Evolutionary conservation across 1,140 invertebrate species (phyloP).

Genomic region (Drosophila hydei): DNA sequence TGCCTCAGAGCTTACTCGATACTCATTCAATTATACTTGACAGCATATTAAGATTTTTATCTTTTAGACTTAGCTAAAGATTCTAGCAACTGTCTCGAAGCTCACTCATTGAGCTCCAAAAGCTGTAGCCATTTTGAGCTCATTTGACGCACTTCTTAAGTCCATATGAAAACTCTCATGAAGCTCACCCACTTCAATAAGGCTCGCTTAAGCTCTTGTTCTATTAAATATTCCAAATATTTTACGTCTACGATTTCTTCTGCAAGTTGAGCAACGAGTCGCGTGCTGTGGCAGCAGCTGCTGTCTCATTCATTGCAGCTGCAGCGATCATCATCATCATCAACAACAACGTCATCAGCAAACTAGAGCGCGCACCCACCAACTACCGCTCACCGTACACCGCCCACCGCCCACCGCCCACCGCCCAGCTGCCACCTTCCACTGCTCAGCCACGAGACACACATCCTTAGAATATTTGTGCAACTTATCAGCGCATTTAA

Average conservation of each 20-base stretch:
- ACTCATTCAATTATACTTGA: too few species aligned
- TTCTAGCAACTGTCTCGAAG: too few species aligned
- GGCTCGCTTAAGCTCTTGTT: too few species aligned
- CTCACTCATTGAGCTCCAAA: too few species aligned
- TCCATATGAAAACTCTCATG: neutral
- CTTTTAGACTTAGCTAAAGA: too few species aligned
- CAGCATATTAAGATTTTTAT: too few species aligned
- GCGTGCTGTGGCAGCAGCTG: conserved; percentile 20
- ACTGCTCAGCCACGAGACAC: conserved; percentile 22
- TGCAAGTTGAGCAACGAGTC: conserved; percentile 9
- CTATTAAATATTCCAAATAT: too few species aligned
- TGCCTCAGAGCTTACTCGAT: too few species aligned
- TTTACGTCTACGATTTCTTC: too few species aligned
- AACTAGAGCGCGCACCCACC: conserved; percentile 23
- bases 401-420: too few species aligned
- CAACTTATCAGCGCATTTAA: conserved; percentile 81
- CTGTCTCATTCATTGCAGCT: conserved; percentile 53
- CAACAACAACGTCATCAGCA: conserved; percentile 27
- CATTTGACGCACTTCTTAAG: neutral
- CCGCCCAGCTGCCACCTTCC: too few species aligned
- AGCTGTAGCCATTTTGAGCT: neutral
- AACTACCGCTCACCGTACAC: neutral
- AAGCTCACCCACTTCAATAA: neutral
- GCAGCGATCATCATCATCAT: conserved; percentile 3
- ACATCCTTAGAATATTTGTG: conserved; percentile 78